phyloP scores from a whole-genome alignment of 2,888 invertebrate species.

The Drosophila monieri region DNA sequence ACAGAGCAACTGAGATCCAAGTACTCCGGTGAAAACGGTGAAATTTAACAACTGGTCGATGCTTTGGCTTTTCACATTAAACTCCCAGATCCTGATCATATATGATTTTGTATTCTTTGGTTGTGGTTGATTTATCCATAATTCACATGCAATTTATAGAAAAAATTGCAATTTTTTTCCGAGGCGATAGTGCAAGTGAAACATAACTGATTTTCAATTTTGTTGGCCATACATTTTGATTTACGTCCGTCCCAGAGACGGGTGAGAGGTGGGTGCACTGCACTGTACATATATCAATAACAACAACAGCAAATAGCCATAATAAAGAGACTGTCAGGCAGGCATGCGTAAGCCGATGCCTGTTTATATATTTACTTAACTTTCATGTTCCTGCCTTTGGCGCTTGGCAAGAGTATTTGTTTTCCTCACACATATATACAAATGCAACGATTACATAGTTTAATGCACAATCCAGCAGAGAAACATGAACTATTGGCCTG shows the following conservation, averaged over 20 bases:
- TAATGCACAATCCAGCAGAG: constrained; percentile 27
- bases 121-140: constrained; percentile 67
- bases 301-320: constrained; percentile 64
- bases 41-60: not conserved
- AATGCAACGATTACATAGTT: constrained; percentile 45
- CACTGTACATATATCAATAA: constrained; percentile 62
- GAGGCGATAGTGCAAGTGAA: constrained; percentile 40
- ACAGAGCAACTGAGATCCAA: not conserved
- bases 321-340: constrained; percentile 61
- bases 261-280: constrained; percentile 18
- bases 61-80: not conserved
- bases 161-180: constrained; percentile 12
- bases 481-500: constrained; percentile 19
- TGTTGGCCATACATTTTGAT: constrained; percentile 63
- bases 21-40: not conserved
- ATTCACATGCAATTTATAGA: constrained; percentile 73
- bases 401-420: constrained; percentile 47
- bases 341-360: constrained; percentile 65
- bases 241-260: constrained; percentile 27
- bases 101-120: constrained; percentile 30
- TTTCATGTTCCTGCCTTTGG: constrained; percentile 50
- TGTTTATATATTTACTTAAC: constrained; percentile 79
- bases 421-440: constrained; percentile 33
- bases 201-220: constrained; percentile 71
- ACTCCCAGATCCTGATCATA: not conserved